Evolutionary conservation across 2,113 vertebrate genomes (phyloP), one percentile per base, ranked within the genome.

Genomic region (Protomyctophum bolini): DNA sequence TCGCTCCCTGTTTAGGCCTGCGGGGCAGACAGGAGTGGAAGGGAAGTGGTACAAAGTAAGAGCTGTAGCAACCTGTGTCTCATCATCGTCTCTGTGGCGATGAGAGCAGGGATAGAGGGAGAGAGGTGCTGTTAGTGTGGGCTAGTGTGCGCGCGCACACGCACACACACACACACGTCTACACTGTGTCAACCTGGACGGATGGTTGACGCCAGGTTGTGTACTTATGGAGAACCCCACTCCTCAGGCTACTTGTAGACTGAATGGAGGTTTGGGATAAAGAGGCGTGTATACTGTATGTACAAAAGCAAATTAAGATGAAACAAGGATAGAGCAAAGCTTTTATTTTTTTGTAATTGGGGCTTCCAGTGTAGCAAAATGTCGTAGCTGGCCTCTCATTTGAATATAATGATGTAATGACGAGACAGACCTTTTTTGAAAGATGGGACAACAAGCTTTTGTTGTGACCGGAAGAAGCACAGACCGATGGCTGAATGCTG

Each of bases 201-300:
- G 75, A 72, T 83, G 68, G 72, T 76, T 68, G 63, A 58, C 46
- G 80, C 76, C 65, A 76, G 78, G 82, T 78, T 78, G 77, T 28
- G 66, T 73, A 73, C 81, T 75, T 84, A 66, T 79, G 75, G 65
- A 83, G 45, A 58, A 79, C 50, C 10, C 69, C 73, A 72, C 71
- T 81, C 67, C 73, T 54, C 68, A 45, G 63, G 73, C 78, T 76
- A 75, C 77, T 61, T 57, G 65, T 60, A 58, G 75, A 72, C 21
- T 49, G 52, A 62, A 47, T 62, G 62, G 54, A 82, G 64, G 56
- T 46, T 45, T 49, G 74, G 59, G 50, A 52, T 68, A 59, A 63
- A 60, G 58, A 64, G 47, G 58, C n/a, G 77, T 3, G 33, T 41
- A 41, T 6, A 41, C 46, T 66, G 45, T 77, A 63, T 67, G 73